phyloP scores from a whole-genome alignment of 2,888 invertebrate species.

The Eremobia ochroleuca region DNA sequence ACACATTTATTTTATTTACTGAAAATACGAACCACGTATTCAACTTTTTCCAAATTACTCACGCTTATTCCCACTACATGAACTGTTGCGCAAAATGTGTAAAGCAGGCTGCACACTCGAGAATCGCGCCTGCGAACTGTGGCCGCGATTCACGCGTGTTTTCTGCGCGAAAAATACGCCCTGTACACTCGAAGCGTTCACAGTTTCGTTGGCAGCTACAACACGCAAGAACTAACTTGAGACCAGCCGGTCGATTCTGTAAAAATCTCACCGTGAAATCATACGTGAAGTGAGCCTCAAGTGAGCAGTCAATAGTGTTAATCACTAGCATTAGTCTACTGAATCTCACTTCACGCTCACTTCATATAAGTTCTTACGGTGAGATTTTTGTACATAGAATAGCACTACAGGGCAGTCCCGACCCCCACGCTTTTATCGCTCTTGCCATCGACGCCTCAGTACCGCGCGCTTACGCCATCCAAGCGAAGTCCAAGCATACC shows the following conservation, averaged over 20 bases:
- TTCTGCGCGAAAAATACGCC: neutral
- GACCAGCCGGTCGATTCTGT: too few relatives aligned
- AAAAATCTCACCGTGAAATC: too few relatives aligned
- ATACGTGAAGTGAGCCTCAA: too few relatives aligned
- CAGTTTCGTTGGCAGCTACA: neutral
- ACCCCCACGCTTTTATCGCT: neutral
- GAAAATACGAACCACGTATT: conserved; percentile 12
- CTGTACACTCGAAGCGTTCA: neutral
- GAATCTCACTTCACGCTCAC: too few relatives aligned
- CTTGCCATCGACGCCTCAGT: neutral
- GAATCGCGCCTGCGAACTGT: neutral
- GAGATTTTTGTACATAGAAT: too few relatives aligned
- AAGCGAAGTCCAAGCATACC: neutral
- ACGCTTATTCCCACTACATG: conserved; percentile 2
- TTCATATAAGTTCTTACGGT: too few relatives aligned
- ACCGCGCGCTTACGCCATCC: neutral
- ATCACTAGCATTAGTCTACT: too few relatives aligned
- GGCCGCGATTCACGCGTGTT: neutral
- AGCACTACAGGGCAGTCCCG: too few relatives aligned
- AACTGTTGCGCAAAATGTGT: conserved; percentile 26
- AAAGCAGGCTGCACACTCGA: neutral
- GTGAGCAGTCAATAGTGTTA: too few relatives aligned
- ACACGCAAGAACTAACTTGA: neutral
- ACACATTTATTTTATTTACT: neutral
- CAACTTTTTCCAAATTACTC: conserved; percentile 13